A percentile compares a stretch with the other conserved stretches of the same genome.
Evolutionary conservation across 1,140 invertebrate genomes (phyloP).

Genomic region (Bombus superbus): DNA sequence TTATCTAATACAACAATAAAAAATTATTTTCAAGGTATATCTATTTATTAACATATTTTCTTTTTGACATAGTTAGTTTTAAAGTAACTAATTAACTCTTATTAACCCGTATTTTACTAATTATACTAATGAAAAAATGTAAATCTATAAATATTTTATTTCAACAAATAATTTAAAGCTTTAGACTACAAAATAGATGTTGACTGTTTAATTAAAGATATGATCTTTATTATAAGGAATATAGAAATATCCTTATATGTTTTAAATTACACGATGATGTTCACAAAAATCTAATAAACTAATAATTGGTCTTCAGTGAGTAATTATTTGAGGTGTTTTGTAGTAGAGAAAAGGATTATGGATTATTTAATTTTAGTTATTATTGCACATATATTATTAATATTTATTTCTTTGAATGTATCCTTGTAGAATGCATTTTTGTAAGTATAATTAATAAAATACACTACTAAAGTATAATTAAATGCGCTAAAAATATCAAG

Average conservation of each 20-base stretch:
- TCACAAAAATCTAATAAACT: no score
- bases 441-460: neutral
- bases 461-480: neutral
- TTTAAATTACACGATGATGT: no score
- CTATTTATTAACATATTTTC: neutral
- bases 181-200: no score
- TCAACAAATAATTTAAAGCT: no score
- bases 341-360: neutral
- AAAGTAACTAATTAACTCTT: neutral
- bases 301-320: no score
- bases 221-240: no score
- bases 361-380: neutral
- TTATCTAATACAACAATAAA: constrained; percentile 89
- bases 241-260: no score
- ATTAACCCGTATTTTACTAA: neutral
- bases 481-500: neutral
- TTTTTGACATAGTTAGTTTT: neutral
- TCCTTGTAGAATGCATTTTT: neutral
- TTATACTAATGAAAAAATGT: neutral
- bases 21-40: constrained; percentile 84
- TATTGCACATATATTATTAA: neutral
- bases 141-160: no score
- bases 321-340: no score
- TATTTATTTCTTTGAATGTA: neutral
- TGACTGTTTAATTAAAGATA: no score